phyloP scores from a whole-genome alignment of 2,113 vertebrate genomes.

The Pangasianodon gigas region DNA sequence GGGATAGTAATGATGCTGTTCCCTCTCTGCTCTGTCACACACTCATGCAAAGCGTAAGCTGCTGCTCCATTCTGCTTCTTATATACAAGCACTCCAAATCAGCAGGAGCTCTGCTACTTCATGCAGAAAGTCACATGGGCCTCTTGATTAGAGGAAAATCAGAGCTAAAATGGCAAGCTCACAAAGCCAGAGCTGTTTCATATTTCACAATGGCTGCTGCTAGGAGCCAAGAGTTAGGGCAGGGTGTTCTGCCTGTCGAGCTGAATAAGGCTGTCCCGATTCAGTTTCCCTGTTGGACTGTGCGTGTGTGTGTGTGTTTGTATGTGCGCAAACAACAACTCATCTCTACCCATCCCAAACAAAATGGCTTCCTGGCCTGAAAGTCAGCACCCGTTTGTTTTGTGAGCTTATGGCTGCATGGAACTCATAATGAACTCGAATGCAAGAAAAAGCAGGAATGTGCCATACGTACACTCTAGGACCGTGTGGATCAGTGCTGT shows the following conservation, averaged over 20 bases:
- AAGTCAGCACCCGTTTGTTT: conserved; percentile 47
- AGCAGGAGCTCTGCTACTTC: conserved; percentile 69
- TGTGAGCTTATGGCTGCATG: conserved; percentile 45
- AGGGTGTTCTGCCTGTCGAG: conserved; percentile 41
- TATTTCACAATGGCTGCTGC: conserved; percentile 66
- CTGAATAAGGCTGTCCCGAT: conserved; percentile 40
- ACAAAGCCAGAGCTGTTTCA: conserved; percentile 64
- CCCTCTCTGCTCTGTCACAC: conserved; percentile 53
- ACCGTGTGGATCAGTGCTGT: conserved; percentile 11
- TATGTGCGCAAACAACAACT: conserved; percentile 15
- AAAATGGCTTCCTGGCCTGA: conserved; percentile 57
- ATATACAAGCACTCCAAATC: conserved; percentile 62
- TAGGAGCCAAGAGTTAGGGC: conserved; percentile 39
- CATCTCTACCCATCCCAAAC: conserved; percentile 39
- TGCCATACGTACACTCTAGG: conserved; percentile 36
- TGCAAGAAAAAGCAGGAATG: conserved; percentile 42
- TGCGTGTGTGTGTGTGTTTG: conserved; percentile 4
- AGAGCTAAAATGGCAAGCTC: conserved; percentile 74
- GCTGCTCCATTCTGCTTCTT: conserved; percentile 48
- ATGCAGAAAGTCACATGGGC: conserved; percentile 77
- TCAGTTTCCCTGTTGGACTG: conserved; percentile 39
- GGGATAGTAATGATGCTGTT: conserved; percentile 60
- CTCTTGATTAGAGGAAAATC: conserved; percentile 69
- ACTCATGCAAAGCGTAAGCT: conserved; percentile 55
- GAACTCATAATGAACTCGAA: conserved; percentile 45